Evolutionary conservation across 2,113 vertebrate species (phyloP), one percentile per base, ranked within the genome.

Genomic region (Sus scrofa): DNA sequence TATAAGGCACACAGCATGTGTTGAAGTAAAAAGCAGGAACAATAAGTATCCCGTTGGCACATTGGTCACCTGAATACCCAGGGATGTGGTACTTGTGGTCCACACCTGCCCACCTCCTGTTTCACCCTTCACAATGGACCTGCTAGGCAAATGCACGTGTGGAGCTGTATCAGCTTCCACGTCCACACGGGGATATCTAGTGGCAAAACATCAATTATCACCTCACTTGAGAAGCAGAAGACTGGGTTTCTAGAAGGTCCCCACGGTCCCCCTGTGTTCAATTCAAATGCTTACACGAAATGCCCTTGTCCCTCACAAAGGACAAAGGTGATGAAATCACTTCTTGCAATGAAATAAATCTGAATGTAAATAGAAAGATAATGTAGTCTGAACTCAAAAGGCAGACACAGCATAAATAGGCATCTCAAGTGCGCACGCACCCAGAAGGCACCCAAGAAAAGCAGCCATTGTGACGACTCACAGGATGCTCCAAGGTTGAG

Each of bases 151-250:
- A 81, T 9, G 27, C 22, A 34, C 4, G 37, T 16, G 15, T 22
- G 63, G 37, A 70, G 58, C 54, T 60, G 30, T 7, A 19, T 34
- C 37, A 62, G 54, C 68, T 54, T 56, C 54, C 62, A 37, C 71
- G 32, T 65, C 93, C 89, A 85, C 95, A 89, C 24, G 67, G 12
- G 91, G 83, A 81, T 85, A 82, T 90, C 89, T 93, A 83, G 93
- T 96, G 95, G 71, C 73, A 90, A 97, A 96, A 97, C 73, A 96
- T 97, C 98, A 98, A 98, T 98, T 98, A 98, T 98, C 97, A 96
- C 97, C 88, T 92, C 89, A 95, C 75, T 97, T 97, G 96, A 97
- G 91, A 97, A 97, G 87, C 84, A 97, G 96, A 97, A 98, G 98
- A 96, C 92, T 97, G 91, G 92, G 92, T 98, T 97, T 98, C 97